These are phyloP conservation scores for Phymorhynchus buccinoides DNA, from an alignment of 1,140 invertebrate genomes.

Conservation along the genomic window DNA sequence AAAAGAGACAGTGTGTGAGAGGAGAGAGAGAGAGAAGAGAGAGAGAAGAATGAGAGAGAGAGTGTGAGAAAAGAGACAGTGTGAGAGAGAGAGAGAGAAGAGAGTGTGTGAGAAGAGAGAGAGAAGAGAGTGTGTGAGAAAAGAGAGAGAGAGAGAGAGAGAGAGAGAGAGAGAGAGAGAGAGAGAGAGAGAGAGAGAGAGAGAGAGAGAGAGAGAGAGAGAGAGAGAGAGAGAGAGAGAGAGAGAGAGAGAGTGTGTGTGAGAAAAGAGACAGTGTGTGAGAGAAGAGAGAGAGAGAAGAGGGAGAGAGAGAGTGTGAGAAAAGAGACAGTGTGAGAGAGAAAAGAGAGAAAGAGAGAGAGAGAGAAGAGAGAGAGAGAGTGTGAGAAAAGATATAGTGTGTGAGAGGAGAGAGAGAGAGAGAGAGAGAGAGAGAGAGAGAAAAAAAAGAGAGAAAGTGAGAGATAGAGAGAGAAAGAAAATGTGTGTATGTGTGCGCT, in stretches of 20 bases:
- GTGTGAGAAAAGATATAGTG: neutral
- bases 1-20: no score
- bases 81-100: no score
- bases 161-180: neutral
- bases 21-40: neutral
- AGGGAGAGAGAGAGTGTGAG: neutral
- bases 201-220: neutral
- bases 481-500: no score
- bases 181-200: neutral
- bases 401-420: no score
- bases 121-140: no score
- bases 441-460: no score
- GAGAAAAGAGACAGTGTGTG: neutral
- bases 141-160: no score
- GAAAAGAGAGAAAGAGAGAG: conserved; percentile 1
- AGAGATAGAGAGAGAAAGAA: no score
- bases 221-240: neutral
- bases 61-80: neutral
- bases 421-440: no score
- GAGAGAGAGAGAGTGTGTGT: neutral
- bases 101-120: no score
- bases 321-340: neutral
- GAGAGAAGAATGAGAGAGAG: neutral
- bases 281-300: neutral
- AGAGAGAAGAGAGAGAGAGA: neutral